Evolutionary conservation across 2,797 vertebrate genomes (phyloP).

Genomic region (Pteronotus mesoamericanus): DNA sequence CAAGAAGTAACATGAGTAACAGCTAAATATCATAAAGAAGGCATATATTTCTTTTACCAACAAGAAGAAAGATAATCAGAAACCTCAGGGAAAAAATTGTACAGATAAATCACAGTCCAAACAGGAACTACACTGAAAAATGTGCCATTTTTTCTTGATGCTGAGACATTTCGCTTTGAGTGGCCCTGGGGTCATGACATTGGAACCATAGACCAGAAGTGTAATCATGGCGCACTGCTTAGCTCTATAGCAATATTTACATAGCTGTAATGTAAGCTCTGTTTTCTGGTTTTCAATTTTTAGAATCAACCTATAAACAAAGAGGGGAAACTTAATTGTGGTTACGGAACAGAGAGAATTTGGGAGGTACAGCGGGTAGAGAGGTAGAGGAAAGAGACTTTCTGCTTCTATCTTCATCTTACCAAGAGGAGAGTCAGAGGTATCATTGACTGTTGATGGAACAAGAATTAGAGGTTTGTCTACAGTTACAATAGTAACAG

Average conservation of each 20-base stretch:
- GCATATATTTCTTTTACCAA: not conserved
- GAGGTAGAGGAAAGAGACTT: not conserved
- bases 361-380: not conserved
- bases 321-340: slow-evolving; percentile 21
- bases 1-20: not conserved
- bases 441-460: not conserved
- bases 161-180: not conserved
- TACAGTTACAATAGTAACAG: not conserved
- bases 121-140: not conserved
- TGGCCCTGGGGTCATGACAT: not conserved
- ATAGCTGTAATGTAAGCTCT: not conserved
- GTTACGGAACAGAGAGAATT: slow-evolving; percentile 27
- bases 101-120: not conserved
- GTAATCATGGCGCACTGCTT: not conserved
- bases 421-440: not conserved
- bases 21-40: not conserved
- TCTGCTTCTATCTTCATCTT: not conserved
- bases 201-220: not conserved
- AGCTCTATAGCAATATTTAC: slow-evolving; percentile 42
- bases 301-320: slow-evolving; percentile 62
- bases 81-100: not conserved
- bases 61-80: not conserved
- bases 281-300: slow-evolving; percentile 53
- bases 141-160: not conserved
- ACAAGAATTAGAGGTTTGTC: slow-evolving; percentile 22